Percentiles rank a stretch among this genome's conserved stretches.
Conservation (phyloP, 2,113 vertebrate species). For the Cairina moschata region DNA sequence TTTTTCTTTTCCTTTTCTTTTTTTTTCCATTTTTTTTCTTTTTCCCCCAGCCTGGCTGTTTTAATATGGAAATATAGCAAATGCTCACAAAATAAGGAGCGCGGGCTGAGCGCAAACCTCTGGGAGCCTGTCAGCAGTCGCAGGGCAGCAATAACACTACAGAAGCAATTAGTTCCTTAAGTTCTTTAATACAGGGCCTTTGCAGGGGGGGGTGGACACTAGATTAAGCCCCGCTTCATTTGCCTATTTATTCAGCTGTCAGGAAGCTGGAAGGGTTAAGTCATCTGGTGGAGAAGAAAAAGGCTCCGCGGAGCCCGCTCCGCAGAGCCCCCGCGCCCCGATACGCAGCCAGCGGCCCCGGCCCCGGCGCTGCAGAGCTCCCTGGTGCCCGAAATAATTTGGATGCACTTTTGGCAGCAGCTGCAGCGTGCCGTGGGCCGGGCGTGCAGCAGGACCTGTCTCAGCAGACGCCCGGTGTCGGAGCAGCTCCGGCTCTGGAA, state of each 20-base stretch:
- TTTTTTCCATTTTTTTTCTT: neutral
- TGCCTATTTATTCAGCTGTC: constrained; percentile 45
- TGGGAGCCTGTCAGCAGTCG: constrained; percentile 1
- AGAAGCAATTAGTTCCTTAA: constrained; percentile 51
- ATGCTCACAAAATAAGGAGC: constrained; percentile 38
- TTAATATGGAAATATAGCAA: constrained; percentile 49
- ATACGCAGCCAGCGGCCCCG: neutral
- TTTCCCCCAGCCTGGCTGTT: neutral
- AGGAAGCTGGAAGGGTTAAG: constrained; percentile 53
- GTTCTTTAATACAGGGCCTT: constrained; percentile 35
- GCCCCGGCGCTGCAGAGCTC: neutral
- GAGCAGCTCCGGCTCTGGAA: neutral
- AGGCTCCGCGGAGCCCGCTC: neutral
- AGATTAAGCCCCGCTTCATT: constrained; percentile 52
- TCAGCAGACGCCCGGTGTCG: constrained; percentile 38
- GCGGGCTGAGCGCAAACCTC: constrained; percentile 10
- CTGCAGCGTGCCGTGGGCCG: neutral
- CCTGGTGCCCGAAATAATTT: neutral
- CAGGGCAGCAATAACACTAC: constrained; percentile 10
- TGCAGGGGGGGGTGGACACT: constrained; percentile 35
- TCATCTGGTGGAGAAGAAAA: constrained; percentile 4
- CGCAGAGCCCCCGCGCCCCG: neutral
- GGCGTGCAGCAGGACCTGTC: constrained; percentile 28
- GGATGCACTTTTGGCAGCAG: neutral
- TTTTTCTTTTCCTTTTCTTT: constrained; percentile 36